These are phyloP conservation scores for Pachyseris speciosa DNA, from an alignment of 64 coral and sea anemone genomes.

Conservation along the genomic window DNA sequence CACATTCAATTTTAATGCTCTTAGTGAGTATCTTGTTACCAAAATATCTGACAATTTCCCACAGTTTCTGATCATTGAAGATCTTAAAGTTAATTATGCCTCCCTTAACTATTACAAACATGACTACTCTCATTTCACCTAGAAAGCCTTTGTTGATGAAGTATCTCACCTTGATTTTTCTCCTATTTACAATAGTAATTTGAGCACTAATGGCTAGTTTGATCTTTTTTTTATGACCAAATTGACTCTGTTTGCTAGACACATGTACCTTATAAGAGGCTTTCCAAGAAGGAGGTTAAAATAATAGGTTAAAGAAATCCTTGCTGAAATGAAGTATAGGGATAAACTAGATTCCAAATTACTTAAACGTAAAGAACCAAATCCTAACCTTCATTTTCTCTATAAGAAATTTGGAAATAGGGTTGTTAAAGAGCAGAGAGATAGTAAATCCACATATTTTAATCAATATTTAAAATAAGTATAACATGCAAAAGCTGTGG, in stretches of 20 bases:
- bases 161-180: too few species aligned
- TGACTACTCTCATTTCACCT: too few species aligned
- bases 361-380: too few species aligned
- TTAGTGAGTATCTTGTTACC: conserved; percentile 23
- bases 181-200: too few species aligned
- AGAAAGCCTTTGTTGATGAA: too few species aligned
- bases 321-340: too few species aligned
- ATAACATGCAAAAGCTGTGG: background rate
- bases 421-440: too few species aligned
- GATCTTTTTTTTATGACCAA: conserved; percentile 10
- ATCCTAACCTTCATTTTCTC: too few species aligned
- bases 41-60: background rate
- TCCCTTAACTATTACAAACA: too few species aligned
- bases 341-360: too few species aligned
- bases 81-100: conserved; percentile 42
- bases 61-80: conserved; percentile 6
- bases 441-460: too few species aligned
- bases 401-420: too few species aligned
- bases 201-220: conserved; percentile 26
- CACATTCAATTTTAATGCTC: conserved; percentile 30
- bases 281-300: conserved; percentile 41
- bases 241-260: conserved; percentile 32
- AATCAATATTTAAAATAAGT: conserved; percentile 1
- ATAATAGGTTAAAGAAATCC: background rate
- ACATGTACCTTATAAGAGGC: conserved; percentile 26